phyloP scores from a whole-genome alignment of 2,113 vertebrate species.

The Numenius arquata region DNA sequence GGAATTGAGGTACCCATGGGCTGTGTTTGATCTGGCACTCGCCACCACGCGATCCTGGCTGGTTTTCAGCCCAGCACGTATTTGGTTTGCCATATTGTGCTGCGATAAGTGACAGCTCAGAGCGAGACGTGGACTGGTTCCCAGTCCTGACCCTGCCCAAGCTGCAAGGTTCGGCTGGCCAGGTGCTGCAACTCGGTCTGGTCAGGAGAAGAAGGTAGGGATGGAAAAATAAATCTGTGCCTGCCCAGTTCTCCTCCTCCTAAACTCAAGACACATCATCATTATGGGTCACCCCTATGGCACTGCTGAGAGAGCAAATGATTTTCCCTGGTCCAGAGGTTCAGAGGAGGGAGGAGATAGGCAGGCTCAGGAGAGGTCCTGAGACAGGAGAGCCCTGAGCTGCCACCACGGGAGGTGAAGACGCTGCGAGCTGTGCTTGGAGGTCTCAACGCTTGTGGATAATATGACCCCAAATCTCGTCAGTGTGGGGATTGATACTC shows the following conservation, averaged over 20 bases:
- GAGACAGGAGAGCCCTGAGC: background rate
- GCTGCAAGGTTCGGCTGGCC: accelerated
- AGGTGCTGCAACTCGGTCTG: background rate
- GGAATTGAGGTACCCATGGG: background rate
- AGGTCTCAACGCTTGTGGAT: background rate
- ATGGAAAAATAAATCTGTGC: background rate
- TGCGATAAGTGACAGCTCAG: background rate
- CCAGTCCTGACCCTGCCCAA: background rate
- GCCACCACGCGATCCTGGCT: background rate
- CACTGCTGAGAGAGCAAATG: background rate
- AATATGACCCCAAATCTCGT: background rate
- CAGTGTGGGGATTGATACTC: no score
- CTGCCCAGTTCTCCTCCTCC: background rate
- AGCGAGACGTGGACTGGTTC: background rate
- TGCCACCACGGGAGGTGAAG: background rate
- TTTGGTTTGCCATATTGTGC: background rate
- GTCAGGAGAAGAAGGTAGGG: background rate
- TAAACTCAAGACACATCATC: background rate
- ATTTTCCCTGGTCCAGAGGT: background rate
- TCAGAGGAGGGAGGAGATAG: background rate
- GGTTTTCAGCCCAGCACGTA: background rate
- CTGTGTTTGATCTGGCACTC: background rate
- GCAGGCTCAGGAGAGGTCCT: background rate
- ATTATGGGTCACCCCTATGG: background rate
- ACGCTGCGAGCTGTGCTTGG: background rate